A percentile compares a stretch with the other conserved stretches of the same genome.
Conservation (phyloP, 2,113 vertebrate species). For the Pangasianodon hypophthalmus region DNA sequence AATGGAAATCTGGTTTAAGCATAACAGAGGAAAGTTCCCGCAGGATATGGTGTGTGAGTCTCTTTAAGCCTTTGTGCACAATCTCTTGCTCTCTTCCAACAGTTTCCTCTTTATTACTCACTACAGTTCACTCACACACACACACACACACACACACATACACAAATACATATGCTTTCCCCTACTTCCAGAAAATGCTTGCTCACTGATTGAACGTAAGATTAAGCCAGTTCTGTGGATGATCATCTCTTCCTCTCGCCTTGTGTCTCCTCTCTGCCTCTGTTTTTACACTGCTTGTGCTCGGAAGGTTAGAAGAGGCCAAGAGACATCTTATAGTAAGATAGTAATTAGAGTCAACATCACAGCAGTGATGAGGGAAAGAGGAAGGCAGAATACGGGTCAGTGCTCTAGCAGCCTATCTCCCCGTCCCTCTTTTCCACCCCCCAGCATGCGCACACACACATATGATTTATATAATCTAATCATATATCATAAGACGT, state of each 20-base stretch:
- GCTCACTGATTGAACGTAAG: conserved; percentile 50
- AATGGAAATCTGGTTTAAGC: not conserved
- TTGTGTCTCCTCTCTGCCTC: not conserved
- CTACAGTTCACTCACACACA: not conserved
- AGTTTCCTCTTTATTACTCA: not conserved
- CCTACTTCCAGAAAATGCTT: conserved; percentile 42
- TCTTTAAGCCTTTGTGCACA: conserved; percentile 17
- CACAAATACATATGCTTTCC: conserved; percentile 43
- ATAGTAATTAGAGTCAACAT: conserved; percentile 46
- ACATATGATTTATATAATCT: not conserved
- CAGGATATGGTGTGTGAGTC: not conserved
- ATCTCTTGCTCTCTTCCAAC: not conserved
- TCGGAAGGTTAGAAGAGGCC: not conserved
- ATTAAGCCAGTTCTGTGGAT: conserved; percentile 49
- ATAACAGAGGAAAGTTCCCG: not conserved
- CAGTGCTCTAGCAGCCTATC: conserved; percentile 8
- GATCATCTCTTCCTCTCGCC: conserved; percentile 33
- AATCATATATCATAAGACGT: conserved; percentile 1
- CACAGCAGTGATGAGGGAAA: conserved; percentile 24
- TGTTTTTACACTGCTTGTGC: not conserved
- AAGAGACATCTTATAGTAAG: conserved; percentile 25
- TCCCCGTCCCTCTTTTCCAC: not conserved
- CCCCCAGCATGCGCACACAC: not conserved
- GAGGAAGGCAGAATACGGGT: not conserved
- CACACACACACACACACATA: conserved; percentile 21